Evolutionary conservation across 2,888 invertebrate species (phyloP).

Genomic region (Caprella mutica): DNA sequence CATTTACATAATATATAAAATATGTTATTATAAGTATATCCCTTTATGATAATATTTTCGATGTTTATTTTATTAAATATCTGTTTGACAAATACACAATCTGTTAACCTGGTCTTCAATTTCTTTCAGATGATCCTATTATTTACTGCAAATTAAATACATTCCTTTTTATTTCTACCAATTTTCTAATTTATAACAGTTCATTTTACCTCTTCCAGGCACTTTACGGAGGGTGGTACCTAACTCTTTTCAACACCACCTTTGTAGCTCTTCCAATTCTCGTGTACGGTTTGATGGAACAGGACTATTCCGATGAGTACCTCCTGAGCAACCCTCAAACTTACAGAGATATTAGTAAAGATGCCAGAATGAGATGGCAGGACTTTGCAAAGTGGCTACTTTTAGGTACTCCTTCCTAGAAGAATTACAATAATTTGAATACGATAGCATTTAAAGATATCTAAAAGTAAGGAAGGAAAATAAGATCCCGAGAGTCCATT

Average conservation of each 20-base stretch:
- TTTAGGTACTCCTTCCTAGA: slow-evolving; percentile 39
- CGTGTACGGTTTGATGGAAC: slow-evolving; percentile 61
- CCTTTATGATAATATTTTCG: too few species aligned
- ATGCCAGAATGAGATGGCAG: slow-evolving; percentile 52
- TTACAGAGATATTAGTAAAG: slow-evolving; percentile 53
- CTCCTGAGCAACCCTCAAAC: slow-evolving; percentile 53
- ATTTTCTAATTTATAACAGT: too few species aligned
- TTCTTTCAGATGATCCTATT: not conserved
- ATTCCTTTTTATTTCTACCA: too few species aligned
- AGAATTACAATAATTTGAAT: not conserved
- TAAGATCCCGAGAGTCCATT: too few species aligned
- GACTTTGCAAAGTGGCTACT: slow-evolving; percentile 54
- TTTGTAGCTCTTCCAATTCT: slow-evolving; percentile 65
- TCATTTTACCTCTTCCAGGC: slow-evolving; percentile 23
- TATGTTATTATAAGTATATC: not conserved
- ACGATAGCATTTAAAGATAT: not conserved
- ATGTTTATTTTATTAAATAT: too few species aligned
- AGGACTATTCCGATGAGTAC: slow-evolving; percentile 50
- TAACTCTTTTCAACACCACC: slow-evolving; percentile 63
- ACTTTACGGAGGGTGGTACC: slow-evolving; percentile 60
- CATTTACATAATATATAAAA: not conserved
- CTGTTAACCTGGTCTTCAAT: not conserved
- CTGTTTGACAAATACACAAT: not conserved
- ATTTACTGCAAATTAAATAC: too few species aligned
- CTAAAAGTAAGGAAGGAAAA: not conserved